phyloP scores from a whole-genome alignment of 2,888 invertebrate genomes.

The Branchipolynoe longqiensis region DNA sequence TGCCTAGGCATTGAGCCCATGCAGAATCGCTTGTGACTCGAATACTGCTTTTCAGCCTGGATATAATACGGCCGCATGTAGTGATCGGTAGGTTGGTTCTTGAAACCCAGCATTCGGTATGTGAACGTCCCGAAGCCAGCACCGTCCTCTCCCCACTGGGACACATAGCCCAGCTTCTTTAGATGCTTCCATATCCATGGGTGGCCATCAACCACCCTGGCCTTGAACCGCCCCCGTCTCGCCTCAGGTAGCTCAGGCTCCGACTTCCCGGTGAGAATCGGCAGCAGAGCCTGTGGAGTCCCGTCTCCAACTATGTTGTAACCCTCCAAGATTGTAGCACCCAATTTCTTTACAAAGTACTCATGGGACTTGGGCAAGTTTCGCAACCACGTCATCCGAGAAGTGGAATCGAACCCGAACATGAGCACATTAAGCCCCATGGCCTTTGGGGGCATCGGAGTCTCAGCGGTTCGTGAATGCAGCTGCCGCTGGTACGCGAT shows the following conservation, averaged over 20 bases:
- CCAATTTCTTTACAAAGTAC: slow-evolving; percentile 74
- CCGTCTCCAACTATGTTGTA: slow-evolving; percentile 72
- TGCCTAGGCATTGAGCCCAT: slow-evolving; percentile 89
- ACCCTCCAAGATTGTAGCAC: slow-evolving; percentile 71
- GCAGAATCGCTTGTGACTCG: slow-evolving; percentile 84
- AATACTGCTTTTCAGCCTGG: slow-evolving; percentile 84
- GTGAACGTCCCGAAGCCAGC: slow-evolving; percentile 93
- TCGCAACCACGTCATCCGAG: slow-evolving; percentile 85
- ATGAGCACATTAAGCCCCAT: slow-evolving; percentile 83
- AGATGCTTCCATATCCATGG: slow-evolving; percentile 93
- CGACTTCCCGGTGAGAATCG: slow-evolving; percentile 68
- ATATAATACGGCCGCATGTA: slow-evolving; percentile 90
- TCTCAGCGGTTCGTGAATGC: slow-evolving; percentile 46
- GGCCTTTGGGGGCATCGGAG: neutral
- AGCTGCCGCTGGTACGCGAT: slow-evolving; percentile 70
- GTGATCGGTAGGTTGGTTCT: slow-evolving; percentile 91
- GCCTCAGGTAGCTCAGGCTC: slow-evolving; percentile 88
- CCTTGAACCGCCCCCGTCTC: slow-evolving; percentile 85
- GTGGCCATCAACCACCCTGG: slow-evolving; percentile 88
- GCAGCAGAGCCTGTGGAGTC: slow-evolving; percentile 69
- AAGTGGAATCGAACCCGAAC: slow-evolving; percentile 93
- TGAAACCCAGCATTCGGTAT: slow-evolving; percentile 93
- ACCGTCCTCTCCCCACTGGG: slow-evolving; percentile 93
- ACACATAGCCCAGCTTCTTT: slow-evolving; percentile 83
- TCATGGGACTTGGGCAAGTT: slow-evolving; percentile 76